These are phyloP conservation scores for Meteorus cinctellus DNA, from an alignment of 2,888 invertebrate species.

Conservation along the genomic window DNA sequence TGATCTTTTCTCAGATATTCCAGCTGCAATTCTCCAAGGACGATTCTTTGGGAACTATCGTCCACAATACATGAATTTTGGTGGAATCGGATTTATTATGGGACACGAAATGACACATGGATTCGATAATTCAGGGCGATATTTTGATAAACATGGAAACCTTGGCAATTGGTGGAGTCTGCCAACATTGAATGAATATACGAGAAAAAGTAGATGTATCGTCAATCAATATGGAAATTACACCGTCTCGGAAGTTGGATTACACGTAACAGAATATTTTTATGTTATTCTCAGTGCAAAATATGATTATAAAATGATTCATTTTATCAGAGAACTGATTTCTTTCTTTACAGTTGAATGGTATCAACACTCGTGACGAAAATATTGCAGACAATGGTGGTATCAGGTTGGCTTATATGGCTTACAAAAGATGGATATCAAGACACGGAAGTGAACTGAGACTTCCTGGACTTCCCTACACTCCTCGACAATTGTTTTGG, in stretches of 20 bases:
- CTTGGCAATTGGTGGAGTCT: constrained; percentile 95
- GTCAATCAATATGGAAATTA: constrained; percentile 96
- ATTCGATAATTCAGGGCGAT: constrained; percentile 90
- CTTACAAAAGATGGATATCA: constrained; percentile 84
- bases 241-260: constrained; percentile 83
- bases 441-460: constrained; percentile 80
- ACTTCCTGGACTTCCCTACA: constrained; percentile 83
- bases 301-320: background rate
- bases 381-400: constrained; percentile 97
- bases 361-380: constrained; percentile 93
- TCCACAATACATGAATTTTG: constrained; percentile 94
- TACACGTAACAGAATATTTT: constrained; percentile 78
- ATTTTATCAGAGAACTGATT: background rate
- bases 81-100: constrained; percentile 92
- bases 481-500: constrained; percentile 81
- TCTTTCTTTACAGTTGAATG: constrained; percentile 82
- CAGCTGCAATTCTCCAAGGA: constrained; percentile 94
- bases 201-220: constrained; percentile 90
- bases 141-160: constrained; percentile 94
- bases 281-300: background rate
- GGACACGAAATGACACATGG: constrained; percentile 95
- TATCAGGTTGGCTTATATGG: constrained; percentile 90
- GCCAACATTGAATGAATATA: constrained; percentile 86
- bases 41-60: constrained; percentile 91
- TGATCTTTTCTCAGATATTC: constrained; percentile 84